Percentiles rank a stretch among this genome's conserved stretches.
Evolutionary conservation across 2,113 vertebrate genomes (phyloP).

Genomic region (Rana temporaria): DNA sequence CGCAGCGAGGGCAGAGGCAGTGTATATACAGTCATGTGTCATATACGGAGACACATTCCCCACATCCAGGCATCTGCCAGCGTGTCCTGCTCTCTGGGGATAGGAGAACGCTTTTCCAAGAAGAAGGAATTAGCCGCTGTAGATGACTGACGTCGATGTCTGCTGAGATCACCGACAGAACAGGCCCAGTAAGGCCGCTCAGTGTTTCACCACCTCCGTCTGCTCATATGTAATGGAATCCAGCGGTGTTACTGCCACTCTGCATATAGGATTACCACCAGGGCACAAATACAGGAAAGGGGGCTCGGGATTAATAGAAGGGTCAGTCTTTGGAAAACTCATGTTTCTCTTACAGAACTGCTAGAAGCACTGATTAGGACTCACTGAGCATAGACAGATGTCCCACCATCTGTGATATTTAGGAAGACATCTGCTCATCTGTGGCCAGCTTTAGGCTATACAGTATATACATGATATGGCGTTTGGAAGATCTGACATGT

Average conservation of each 20-base stretch:
- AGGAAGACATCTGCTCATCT: too few species aligned
- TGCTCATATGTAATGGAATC: not conserved
- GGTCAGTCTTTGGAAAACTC: too few species aligned
- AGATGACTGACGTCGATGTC: not conserved
- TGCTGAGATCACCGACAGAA: not conserved
- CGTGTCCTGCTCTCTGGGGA: conserved; percentile 22
- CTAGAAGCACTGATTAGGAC: too few species aligned
- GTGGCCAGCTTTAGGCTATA: too few species aligned
- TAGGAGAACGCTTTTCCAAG: conserved; percentile 24
- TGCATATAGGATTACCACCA: not conserved
- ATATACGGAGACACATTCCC: not conserved
- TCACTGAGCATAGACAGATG: too few species aligned
- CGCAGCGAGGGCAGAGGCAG: not conserved
- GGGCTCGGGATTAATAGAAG: too few species aligned
- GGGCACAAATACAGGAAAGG: not conserved
- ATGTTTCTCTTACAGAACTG: too few species aligned
- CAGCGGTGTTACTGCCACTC: not conserved
- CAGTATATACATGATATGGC: too few species aligned
- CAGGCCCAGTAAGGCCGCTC: not conserved
- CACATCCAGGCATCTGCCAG: conserved; percentile 11
- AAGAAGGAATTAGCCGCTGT: not conserved
- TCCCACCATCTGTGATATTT: too few species aligned
- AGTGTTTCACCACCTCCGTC: not conserved
- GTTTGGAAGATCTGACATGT: too few species aligned
- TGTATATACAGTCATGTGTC: not conserved